phyloP scores from a whole-genome alignment of 2,113 vertebrate species.

The Ondatra zibethicus region DNA sequence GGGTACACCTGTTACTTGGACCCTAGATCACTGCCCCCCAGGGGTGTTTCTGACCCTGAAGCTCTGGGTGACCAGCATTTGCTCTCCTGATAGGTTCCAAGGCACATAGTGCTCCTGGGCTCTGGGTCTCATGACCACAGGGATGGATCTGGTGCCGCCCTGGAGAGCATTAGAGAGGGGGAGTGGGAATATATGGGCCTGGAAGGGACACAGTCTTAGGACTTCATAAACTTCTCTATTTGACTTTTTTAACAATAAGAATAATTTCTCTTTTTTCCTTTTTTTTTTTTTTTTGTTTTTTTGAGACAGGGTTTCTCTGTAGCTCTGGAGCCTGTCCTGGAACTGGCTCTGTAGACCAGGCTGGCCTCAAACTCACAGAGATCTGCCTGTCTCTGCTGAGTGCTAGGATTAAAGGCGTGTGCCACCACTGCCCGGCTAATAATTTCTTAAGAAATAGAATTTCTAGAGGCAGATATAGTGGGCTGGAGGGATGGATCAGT shows the following conservation, averaged over 20 bases:
- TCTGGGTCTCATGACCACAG: background rate
- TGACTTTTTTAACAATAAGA: background rate
- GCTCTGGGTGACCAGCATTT: background rate
- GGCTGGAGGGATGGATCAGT: background rate
- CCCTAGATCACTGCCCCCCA: background rate
- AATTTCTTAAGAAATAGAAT: background rate
- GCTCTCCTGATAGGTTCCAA: background rate
- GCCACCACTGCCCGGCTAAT: background rate
- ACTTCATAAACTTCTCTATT: background rate
- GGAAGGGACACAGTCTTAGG: accelerated
- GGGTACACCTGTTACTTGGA: background rate
- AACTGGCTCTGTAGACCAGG: no score
- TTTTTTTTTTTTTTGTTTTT: no score
- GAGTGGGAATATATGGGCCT: accelerated
- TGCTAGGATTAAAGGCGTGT: no score
- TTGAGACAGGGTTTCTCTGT: no score
- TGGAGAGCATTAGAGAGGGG: accelerated
- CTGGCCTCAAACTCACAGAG: no score
- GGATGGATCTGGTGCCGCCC: accelerated
- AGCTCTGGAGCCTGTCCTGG: no score
- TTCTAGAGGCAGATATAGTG: background rate
- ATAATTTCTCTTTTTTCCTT: background rate
- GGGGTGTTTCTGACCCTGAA: background rate
- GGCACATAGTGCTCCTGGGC: accelerated
- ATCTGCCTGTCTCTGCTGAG: no score